phyloP scores from a whole-genome alignment of 1,140 invertebrate species.

The Drosophila oshimai region DNA sequence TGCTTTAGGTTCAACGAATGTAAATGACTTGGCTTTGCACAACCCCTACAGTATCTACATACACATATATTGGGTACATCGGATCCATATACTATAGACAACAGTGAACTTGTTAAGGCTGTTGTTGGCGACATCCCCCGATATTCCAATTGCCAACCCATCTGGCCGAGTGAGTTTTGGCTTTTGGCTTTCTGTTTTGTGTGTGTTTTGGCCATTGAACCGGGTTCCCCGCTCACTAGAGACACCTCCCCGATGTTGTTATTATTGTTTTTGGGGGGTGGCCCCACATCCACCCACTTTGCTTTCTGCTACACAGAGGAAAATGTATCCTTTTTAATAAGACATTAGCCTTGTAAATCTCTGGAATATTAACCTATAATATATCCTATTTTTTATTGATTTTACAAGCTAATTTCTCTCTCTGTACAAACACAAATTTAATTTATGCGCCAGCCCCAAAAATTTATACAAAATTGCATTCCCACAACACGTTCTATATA shows the following conservation, averaged over 20 bases:
- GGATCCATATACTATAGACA: constrained; percentile 2
- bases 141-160: constrained; percentile 38
- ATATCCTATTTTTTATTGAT: constrained; percentile 1
- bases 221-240: constrained; percentile 28
- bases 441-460: constrained; percentile 46
- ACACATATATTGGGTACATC: neutral
- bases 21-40: constrained; percentile 29
- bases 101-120: constrained; percentile 18
- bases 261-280: neutral
- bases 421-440: constrained; percentile 17
- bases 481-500: constrained; percentile 52
- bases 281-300: neutral
- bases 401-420: neutral
- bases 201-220: constrained; percentile 41
- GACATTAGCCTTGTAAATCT: too few species aligned
- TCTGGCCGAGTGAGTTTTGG: constrained; percentile 27
- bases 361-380: neutral
- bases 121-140: neutral
- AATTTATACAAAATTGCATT: constrained; percentile 10
- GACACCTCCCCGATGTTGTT: constrained; percentile 6
- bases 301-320: neutral
- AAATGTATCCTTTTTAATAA: neutral
- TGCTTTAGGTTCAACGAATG: constrained; percentile 31
- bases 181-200: constrained; percentile 19
- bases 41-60: neutral